These are phyloP conservation scores for Geotrupes spiniger DNA, from an alignment of 2,888 invertebrate species.

Conservation along the genomic window DNA sequence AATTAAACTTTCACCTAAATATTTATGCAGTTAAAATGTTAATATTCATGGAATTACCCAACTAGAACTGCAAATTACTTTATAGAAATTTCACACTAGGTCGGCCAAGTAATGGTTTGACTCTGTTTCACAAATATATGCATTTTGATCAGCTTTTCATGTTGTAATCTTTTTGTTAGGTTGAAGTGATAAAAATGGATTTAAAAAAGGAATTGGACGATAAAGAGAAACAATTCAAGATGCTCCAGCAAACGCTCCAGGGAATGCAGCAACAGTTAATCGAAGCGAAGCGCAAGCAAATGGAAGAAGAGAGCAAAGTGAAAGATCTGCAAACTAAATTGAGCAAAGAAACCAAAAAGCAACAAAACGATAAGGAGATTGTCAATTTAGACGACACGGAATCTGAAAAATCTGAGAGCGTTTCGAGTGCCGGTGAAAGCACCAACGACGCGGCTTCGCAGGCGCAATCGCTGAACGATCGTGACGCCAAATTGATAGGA, in stretches of 20 bases:
- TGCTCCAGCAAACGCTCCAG: constrained; percentile 64
- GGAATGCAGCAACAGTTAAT: constrained; percentile 62
- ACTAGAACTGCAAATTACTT: too few species aligned
- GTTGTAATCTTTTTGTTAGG: constrained; percentile 49
- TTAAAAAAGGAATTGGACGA: constrained; percentile 74
- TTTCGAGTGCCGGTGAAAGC: constrained; percentile 39
- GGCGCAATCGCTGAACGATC: constrained; percentile 48
- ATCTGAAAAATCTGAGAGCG: constrained; percentile 39
- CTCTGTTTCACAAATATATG: too few species aligned
- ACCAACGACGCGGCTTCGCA: constrained; percentile 32
- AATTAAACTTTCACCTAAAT: too few species aligned
- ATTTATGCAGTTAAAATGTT: too few species aligned
- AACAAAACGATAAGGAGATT: constrained; percentile 46
- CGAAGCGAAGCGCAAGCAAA: constrained; percentile 56
- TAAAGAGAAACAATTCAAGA: constrained; percentile 81
- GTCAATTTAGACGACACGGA: constrained; percentile 53
- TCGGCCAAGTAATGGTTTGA: too few species aligned
- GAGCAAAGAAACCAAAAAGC: constrained; percentile 19
- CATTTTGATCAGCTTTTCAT: constrained; percentile 4
- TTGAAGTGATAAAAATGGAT: constrained; percentile 81
- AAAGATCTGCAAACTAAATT: constrained; percentile 51
- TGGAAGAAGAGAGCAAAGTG: constrained; percentile 55
- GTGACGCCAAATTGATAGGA: constrained; percentile 76
- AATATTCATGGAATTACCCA: too few species aligned
- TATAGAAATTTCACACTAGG: too few species aligned